Percentiles rank a stretch among this genome's conserved stretches.
Conservation (phyloP, 2,888 invertebrate genomes). For the Oegoconia quadripuncta region DNA sequence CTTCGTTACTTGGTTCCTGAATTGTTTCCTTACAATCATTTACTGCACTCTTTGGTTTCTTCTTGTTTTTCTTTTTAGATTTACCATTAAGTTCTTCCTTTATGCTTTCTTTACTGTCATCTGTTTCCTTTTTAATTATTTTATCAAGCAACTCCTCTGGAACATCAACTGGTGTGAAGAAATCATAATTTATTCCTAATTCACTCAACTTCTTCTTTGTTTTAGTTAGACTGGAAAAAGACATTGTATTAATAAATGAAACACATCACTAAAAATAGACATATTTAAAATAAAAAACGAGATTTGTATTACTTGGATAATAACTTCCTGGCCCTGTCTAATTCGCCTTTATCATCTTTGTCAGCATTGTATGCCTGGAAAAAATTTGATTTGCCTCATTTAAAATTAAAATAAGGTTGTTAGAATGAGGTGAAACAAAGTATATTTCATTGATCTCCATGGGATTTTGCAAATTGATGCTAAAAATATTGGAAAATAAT, state of each 20-base stretch:
- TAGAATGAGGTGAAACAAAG: too few species aligned
- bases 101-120: conserved; percentile 8
- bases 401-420: too few species aligned
- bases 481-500: background rate
- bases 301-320: conserved; percentile 48
- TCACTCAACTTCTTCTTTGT: conserved; percentile 65
- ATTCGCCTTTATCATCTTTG: conserved; percentile 53
- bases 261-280: background rate
- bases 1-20: conserved; percentile 11
- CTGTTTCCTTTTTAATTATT: conserved; percentile 14
- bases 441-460: too few species aligned
- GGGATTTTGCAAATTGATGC: conserved; percentile 2
- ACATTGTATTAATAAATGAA: background rate
- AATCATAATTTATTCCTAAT: conserved; percentile 74
- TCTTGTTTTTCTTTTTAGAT: conserved; percentile 22
- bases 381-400: too few species aligned
- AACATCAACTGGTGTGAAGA: conserved; percentile 71
- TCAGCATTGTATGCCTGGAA: conserved; percentile 57
- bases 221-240: conserved; percentile 55
- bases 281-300: conserved; percentile 4
- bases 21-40: background rate
- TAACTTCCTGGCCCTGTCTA: conserved; percentile 54
- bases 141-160: conserved; percentile 40
- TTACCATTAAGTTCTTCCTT: conserved; percentile 21
- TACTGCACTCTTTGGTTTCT: conserved; percentile 11